Evolutionary conservation across 2,888 invertebrate genomes (phyloP).

Genomic region (Amorpha juglandis): DNA sequence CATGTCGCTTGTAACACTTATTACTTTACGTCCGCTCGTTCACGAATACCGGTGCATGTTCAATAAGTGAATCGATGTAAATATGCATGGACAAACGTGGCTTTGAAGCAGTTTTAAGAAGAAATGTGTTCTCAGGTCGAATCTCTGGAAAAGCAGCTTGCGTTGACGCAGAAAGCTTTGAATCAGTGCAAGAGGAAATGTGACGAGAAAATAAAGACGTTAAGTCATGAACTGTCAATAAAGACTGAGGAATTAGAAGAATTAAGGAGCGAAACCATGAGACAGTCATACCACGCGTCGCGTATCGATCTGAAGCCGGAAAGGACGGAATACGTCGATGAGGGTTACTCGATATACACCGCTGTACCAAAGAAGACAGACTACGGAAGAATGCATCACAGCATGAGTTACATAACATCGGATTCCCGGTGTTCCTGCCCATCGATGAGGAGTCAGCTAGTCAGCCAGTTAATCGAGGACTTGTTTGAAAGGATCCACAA

Average conservation of each 20-base stretch:
- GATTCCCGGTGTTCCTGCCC: slow-evolving; percentile 77
- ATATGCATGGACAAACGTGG: slow-evolving; percentile 66
- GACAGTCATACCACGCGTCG: slow-evolving; percentile 74
- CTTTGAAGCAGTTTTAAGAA: slow-evolving; percentile 66
- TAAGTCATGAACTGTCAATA: slow-evolving; percentile 84
- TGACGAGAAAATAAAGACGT: slow-evolving; percentile 82
- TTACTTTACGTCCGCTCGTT: slow-evolving; percentile 47
- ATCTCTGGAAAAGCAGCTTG: slow-evolving; percentile 84
- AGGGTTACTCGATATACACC: slow-evolving; percentile 78
- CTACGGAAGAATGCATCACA: slow-evolving; percentile 77
- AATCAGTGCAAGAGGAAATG: slow-evolving; percentile 81
- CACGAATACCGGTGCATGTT: slow-evolving; percentile 65
- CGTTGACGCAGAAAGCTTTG: slow-evolving; percentile 81
- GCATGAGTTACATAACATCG: slow-evolving; percentile 76
- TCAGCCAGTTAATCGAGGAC: slow-evolving; percentile 78
- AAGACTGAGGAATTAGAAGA: slow-evolving; percentile 82
- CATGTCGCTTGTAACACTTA: slow-evolving; percentile 46
- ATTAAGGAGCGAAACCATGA: slow-evolving; percentile 73
- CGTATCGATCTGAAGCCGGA: slow-evolving; percentile 76
- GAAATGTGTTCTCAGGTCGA: slow-evolving; percentile 82
- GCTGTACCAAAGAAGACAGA: slow-evolving; percentile 79
- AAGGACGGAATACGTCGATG: slow-evolving; percentile 76
- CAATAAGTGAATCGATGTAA: slow-evolving; percentile 48
- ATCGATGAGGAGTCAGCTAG: slow-evolving; percentile 75
- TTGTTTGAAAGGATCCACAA: slow-evolving; percentile 77